phyloP scores from a whole-genome alignment of 1,140 invertebrate genomes.

The Drosophila tani region DNA sequence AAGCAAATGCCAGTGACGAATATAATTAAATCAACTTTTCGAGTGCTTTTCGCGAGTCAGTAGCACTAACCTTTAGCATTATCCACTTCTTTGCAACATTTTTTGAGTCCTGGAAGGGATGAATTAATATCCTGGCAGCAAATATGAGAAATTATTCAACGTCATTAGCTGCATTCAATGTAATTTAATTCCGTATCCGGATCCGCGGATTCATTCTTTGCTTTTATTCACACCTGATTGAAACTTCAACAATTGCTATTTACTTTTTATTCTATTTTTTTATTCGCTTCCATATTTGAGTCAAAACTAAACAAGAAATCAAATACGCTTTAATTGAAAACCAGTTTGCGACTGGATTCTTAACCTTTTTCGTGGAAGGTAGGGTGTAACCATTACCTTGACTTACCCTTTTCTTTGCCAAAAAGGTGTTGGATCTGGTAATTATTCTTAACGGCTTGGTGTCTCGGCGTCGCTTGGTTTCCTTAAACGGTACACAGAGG shows the following conservation, averaged over 20 bases:
- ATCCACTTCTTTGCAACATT: not conserved
- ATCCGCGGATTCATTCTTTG: conserved; percentile 1
- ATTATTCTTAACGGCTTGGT: conserved; percentile 54
- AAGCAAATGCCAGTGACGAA: conserved; percentile 65
- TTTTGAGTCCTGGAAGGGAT: conserved; percentile 12
- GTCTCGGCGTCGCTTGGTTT: conserved; percentile 22
- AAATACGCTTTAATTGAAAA: conserved; percentile 77
- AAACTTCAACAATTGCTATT: conserved; percentile 45
- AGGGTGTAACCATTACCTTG: not conserved
- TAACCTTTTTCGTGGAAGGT: conserved; percentile 16
- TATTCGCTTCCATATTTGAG: conserved; percentile 8
- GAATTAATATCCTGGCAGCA: conserved; percentile 14
- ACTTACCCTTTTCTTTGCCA: not conserved
- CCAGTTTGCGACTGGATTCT: conserved; percentile 59
- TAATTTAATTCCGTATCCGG: conserved; percentile 14
- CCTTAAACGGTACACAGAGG: conserved; percentile 18
- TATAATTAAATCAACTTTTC: conserved; percentile 74
- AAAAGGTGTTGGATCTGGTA: conserved; percentile 41
- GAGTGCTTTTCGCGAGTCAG: conserved; percentile 65
- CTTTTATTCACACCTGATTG: conserved; percentile 73
- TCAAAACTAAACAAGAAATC: conserved; percentile 37
- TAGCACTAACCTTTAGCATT: conserved; percentile 45
- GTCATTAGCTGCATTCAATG: conserved; percentile 77
- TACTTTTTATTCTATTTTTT: conserved; percentile 19
- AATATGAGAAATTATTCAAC: conserved; percentile 58